Conservation (phyloP, 2,888 invertebrate genomes). For the Petrophora chlorosata region DNA sequence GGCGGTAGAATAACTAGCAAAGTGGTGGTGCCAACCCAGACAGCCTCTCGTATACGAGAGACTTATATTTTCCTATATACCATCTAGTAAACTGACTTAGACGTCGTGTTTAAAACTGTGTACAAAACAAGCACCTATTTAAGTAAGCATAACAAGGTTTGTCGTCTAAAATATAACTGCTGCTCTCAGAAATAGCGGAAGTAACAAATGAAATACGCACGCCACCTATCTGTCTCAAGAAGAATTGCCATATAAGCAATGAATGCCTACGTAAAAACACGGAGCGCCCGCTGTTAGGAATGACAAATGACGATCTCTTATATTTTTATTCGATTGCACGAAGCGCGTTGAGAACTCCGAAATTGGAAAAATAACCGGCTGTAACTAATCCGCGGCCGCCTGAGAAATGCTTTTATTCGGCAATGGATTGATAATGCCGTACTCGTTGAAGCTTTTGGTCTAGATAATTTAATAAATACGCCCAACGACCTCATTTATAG, state of each 20-base stretch:
- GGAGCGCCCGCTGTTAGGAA: slow-evolving; percentile 28
- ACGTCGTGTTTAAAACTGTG: too few relatives aligned
- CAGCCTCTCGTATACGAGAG: too few relatives aligned
- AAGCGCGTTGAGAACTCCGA: slow-evolving; percentile 14
- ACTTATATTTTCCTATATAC: too few relatives aligned
- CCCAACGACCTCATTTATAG: too few relatives aligned
- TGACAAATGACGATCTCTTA: slow-evolving; percentile 37
- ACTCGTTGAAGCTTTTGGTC: neutral
- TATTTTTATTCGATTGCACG: slow-evolving; percentile 34
- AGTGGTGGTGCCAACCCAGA: too few relatives aligned
- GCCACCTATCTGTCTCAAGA: slow-evolving; percentile 18
- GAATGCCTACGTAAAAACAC: slow-evolving; percentile 33
- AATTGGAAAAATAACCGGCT: slow-evolving; percentile 14
- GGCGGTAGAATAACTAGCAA: too few relatives aligned
- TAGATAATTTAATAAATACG: too few relatives aligned
- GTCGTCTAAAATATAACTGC: too few relatives aligned
- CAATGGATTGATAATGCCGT: slow-evolving; percentile 17
- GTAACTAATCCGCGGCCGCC: slow-evolving; percentile 7
- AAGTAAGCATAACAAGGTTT: too few relatives aligned
- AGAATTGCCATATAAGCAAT: slow-evolving; percentile 27
- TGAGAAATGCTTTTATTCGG: slow-evolving; percentile 18
- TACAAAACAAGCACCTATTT: too few relatives aligned
- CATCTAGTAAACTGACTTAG: too few relatives aligned
- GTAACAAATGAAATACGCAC: slow-evolving; percentile 20
- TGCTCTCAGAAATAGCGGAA: too few relatives aligned